Conservation (phyloP, 2,113 vertebrate genomes). For the Ascaphus truei region DNA sequence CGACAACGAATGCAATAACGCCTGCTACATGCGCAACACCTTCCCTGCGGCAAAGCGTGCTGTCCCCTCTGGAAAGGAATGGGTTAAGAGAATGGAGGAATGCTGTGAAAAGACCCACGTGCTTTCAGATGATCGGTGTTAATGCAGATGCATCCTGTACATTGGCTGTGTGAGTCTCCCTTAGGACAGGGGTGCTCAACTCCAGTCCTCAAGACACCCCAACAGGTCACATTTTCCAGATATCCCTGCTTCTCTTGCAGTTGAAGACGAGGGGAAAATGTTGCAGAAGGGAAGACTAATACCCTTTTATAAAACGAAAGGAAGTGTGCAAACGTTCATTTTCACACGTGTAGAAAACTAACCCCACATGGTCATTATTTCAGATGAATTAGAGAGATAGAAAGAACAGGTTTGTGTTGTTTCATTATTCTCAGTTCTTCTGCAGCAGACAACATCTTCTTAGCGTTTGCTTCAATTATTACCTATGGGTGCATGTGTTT, state of each 20-base stretch:
- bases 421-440: neutral
- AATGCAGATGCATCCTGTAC: slow-evolving; percentile 17
- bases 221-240: no score
- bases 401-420: neutral
- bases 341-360: neutral
- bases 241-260: neutral
- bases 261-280: neutral
- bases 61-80: neutral
- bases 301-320: slow-evolving; percentile 1
- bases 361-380: neutral
- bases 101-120: slow-evolving; percentile 5
- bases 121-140: neutral
- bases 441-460: neutral
- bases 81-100: neutral
- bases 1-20: no score
- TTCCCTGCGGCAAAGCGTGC: no score
- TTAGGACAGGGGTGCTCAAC: no score
- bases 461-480: neutral
- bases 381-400: neutral
- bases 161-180: neutral
- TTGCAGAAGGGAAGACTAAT: slow-evolving; percentile 4
- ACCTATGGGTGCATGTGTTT: neutral
- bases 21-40: no score
- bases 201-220: no score
- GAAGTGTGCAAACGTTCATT: neutral